Base-by-base conservation (phyloP, 2,888 invertebrate genomes). In the Sphaerophoria taeniata region DNA sequence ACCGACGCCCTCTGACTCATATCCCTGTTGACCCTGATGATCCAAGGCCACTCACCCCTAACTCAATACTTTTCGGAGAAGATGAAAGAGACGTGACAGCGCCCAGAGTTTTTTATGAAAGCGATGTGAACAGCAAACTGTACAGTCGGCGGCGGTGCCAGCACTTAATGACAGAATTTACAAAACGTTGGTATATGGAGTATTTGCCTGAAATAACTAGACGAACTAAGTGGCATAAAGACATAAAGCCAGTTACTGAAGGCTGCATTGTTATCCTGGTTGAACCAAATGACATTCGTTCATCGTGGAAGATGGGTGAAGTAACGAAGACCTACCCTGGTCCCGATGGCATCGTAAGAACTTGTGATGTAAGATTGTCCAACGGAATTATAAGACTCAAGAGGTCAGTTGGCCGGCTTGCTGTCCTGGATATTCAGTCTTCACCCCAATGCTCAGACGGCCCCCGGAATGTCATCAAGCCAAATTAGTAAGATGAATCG, bases 321-420 rank as follows among this genome's bases (percentile, higher is more conserved):
- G 69, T 55, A 3, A 14, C 11, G 6, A 31, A 34, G 0, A 45
- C 34, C 11, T 70, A 70, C 33, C 55, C 56, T 7, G 69, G 55
- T 2, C 55, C 55, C 3, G 55, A 56, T 34, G 56, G 45, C 33
- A 45, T 56, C 2, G 11, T 45, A n/a, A 4, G 33, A 33, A 69
- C 7, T 4, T 34, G 56, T 11, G 70, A 58, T 16, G 36, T 58
- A 11, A 12, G 7, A 39, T n/a, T 47, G 11, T 9, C 58, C 6
- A 36, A 16, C 7, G 71, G 58, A 34, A 34, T 4, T 9, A 43
- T 65, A 49, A 65, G 11, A 6, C 12, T n/a, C n/a, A 65, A 49
- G 34, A 65, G 65, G 33, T 47, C 65, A 34, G 65, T 65, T 53
- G 53, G 53, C 4, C 31, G 12, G 53, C 31, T 53, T 24, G 53